These are phyloP conservation scores for Sericinus montela DNA, from an alignment of 2,888 invertebrate genomes.

Conservation along the genomic window DNA sequence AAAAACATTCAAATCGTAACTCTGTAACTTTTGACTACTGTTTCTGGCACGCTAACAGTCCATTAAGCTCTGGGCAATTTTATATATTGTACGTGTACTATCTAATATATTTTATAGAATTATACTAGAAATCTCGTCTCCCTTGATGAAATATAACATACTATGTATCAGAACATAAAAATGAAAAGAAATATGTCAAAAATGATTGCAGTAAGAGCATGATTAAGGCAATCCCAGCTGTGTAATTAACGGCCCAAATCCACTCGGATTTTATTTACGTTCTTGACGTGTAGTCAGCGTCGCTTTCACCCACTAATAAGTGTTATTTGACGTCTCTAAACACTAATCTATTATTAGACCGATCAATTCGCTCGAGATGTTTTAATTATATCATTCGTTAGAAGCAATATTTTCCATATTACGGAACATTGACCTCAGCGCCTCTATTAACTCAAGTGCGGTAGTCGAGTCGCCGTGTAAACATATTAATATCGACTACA, in stretches of 20 bases:
- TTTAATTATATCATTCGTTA: slow-evolving; percentile 39
- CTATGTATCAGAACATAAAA: too few species aligned
- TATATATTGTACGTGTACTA: too few species aligned
- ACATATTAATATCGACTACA: slow-evolving; percentile 24
- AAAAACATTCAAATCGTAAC: too few species aligned
- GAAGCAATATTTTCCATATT: slow-evolving; percentile 19
- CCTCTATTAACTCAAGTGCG: slow-evolving; percentile 23
- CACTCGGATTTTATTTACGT: slow-evolving; percentile 9
- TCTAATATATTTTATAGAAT: too few species aligned
- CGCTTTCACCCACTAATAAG: slow-evolving; percentile 42
- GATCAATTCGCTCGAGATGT: slow-evolving; percentile 37
- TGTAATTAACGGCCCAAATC: slow-evolving; percentile 11
- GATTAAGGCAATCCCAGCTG: neutral
- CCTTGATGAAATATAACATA: too few species aligned
- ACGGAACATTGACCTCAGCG: neutral
- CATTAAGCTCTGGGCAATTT: too few species aligned
- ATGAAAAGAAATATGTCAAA: too few species aligned
- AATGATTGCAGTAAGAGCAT: too few species aligned
- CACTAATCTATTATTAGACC: slow-evolving; percentile 38
- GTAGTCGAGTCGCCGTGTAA: slow-evolving; percentile 27
- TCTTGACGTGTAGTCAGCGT: neutral
- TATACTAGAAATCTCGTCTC: too few species aligned
- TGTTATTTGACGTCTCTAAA: slow-evolving; percentile 31
- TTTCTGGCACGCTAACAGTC: too few species aligned
- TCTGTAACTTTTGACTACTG: too few species aligned